Percentiles rank a stretch among this genome's conserved stretches.
Conservation (phyloP, 2,888 invertebrate genomes). For the Chloroclysta siterata region DNA sequence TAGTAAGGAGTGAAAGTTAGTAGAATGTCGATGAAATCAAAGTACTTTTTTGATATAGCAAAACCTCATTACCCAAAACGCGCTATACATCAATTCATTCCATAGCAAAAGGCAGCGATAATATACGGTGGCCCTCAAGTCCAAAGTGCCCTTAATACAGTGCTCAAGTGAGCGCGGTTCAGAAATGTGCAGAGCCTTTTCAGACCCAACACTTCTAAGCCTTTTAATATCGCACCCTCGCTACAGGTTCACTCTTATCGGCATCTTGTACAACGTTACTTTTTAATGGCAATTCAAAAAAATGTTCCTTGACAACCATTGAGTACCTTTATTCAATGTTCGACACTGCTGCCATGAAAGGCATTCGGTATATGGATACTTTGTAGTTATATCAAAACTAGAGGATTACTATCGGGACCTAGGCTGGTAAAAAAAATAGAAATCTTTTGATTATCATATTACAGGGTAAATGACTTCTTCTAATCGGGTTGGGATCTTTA, state of each 20-base stretch:
- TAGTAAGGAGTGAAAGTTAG: too few relatives aligned
- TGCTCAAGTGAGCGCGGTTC: conserved; percentile 81
- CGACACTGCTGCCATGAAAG: too few relatives aligned
- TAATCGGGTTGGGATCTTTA: too few relatives aligned
- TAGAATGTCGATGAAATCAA: neutral
- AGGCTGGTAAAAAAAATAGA: too few relatives aligned
- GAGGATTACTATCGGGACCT: too few relatives aligned
- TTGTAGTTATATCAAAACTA: too few relatives aligned
- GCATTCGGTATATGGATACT: too few relatives aligned
- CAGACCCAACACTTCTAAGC: conserved; percentile 81
- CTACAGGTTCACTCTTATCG: conserved; percentile 64
- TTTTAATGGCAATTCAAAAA: conserved; percentile 66
- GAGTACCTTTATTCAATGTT: neutral
- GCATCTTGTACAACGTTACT: conserved; percentile 63
- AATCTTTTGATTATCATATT: too few relatives aligned
- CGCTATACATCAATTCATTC: conserved; percentile 14
- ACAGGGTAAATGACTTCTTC: too few relatives aligned
- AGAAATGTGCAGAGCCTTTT: conserved; percentile 80
- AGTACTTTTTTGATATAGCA: neutral
- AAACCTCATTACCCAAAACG: neutral
- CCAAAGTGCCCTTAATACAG: conserved; percentile 83
- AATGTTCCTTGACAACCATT: conserved; percentile 4
- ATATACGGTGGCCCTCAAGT: conserved; percentile 76
- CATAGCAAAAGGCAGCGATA: conserved; percentile 66
- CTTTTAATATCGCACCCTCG: conserved; percentile 81